These are phyloP conservation scores for Pseudorhombus dupliciocellatus DNA, from an alignment of 2,113 vertebrate genomes.

Conservation along the genomic window DNA sequence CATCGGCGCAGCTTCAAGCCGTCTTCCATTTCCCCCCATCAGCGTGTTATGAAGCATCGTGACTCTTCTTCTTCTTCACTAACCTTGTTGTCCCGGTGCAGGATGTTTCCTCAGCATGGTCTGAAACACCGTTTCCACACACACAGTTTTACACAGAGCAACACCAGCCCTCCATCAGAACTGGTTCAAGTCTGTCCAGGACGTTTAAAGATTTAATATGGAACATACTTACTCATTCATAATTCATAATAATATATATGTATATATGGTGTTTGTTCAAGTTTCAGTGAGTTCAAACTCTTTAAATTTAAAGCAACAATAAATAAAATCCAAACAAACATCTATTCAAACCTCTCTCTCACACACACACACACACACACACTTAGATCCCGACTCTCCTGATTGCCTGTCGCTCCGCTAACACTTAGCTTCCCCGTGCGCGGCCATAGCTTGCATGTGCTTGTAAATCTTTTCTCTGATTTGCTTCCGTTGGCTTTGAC, in stretches of 20 bases:
- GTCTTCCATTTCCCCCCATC: slow-evolving; percentile 50
- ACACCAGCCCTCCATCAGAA: too few species aligned
- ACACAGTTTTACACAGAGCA: neutral
- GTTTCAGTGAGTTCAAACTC: too few species aligned
- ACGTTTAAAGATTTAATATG: too few species aligned
- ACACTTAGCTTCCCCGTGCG: slow-evolving; percentile 37
- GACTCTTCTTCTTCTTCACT: neutral
- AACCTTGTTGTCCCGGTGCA: neutral
- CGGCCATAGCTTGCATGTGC: slow-evolving; percentile 59
- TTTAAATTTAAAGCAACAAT: too few species aligned
- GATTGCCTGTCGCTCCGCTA: slow-evolving; percentile 4
- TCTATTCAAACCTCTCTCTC: too few species aligned
- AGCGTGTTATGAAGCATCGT: slow-evolving; percentile 23
- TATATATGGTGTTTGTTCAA: too few species aligned
- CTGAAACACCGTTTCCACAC: slow-evolving; percentile 7
- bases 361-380: slow-evolving; percentile 7
- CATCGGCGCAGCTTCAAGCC: slow-evolving; percentile 21
- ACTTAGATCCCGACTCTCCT: neutral
- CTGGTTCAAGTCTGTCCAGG: too few species aligned
- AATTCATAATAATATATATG: too few species aligned
- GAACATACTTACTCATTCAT: too few species aligned
- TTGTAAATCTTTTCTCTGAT: slow-evolving; percentile 21
- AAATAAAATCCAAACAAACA: too few species aligned
- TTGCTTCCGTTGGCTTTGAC: slow-evolving; percentile 20
- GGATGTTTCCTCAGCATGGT: slow-evolving; percentile 18